Conservation (phyloP, 2,888 invertebrate genomes). For the Seira musarum region DNA sequence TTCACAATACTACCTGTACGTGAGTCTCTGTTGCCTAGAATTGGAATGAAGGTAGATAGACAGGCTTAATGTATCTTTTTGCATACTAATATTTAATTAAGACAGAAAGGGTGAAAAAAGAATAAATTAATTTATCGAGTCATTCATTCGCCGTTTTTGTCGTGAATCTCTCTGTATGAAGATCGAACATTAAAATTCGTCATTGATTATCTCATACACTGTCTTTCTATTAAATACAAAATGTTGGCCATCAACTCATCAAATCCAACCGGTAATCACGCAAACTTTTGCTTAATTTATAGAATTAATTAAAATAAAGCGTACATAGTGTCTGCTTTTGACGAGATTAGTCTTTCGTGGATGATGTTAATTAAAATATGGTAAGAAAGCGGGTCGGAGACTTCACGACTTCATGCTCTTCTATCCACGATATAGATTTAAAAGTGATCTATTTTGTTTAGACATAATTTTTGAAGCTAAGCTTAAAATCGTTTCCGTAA, state of each 20-base stretch:
- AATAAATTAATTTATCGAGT: conserved; percentile 45
- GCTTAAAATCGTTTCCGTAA: too few species aligned
- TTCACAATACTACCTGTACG: too few species aligned
- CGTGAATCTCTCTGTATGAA: background rate
- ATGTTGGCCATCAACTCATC: conserved; percentile 25
- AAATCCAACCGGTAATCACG: conserved; percentile 15
- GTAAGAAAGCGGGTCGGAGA: background rate
- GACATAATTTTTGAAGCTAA: too few species aligned
- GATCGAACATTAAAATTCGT: conserved; percentile 14
- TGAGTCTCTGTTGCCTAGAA: background rate
- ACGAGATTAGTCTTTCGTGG: background rate
- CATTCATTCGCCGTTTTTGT: background rate
- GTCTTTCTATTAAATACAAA: background rate
- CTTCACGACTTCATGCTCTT: background rate
- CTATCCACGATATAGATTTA: too few species aligned
- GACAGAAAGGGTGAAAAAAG: conserved; percentile 17
- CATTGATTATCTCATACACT: background rate
- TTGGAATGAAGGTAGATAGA: background rate
- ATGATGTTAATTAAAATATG: background rate
- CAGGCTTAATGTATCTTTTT: background rate
- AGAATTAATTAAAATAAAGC: conserved; percentile 46
- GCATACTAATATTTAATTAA: conserved; percentile 53
- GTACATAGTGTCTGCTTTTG: background rate
- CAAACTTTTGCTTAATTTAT: conserved; percentile 20
- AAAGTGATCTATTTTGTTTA: too few species aligned